These are phyloP conservation scores for Disparrhopalites patrizii DNA, from an alignment of 2,888 invertebrate species.

Conservation along the genomic window DNA sequence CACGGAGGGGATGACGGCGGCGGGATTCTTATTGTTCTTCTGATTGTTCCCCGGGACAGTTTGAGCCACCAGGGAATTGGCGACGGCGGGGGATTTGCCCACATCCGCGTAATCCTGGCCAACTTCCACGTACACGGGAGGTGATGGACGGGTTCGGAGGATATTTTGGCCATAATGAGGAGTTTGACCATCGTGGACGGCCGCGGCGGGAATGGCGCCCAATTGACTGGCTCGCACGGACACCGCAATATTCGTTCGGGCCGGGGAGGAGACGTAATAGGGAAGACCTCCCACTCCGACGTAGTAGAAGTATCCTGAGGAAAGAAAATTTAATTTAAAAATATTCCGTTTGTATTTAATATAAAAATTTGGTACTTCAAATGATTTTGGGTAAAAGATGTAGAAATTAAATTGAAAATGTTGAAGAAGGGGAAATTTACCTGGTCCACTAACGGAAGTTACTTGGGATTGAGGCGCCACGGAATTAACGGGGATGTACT, in stretches of 20 bases:
- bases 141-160: conserved; percentile 9
- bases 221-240: conserved; percentile 39
- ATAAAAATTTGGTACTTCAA: too few relatives aligned
- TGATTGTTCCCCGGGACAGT: background rate
- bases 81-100: background rate
- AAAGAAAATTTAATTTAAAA: too few relatives aligned
- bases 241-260: conserved; percentile 32
- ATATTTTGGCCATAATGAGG: conserved; percentile 37
- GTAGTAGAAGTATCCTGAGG: conserved; percentile 42
- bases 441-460: too few relatives aligned
- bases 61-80: background rate
- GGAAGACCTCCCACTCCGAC: conserved; percentile 40
- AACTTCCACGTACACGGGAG: conserved; percentile 37
- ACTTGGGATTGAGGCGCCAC: too few relatives aligned
- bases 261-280: conserved; percentile 34
- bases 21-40: background rate
- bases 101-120: conserved; percentile 11
- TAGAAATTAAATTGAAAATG: too few relatives aligned
- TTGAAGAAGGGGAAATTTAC: too few relatives aligned
- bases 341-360: too few relatives aligned
- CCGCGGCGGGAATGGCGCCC: conserved; percentile 50
- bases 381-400: too few relatives aligned
- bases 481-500: too few relatives aligned
- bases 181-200: conserved; percentile 52
- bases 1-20: background rate